phyloP scores from a whole-genome alignment of 2,797 vertebrate species.

The Erpetoichthys calabaricus region DNA sequence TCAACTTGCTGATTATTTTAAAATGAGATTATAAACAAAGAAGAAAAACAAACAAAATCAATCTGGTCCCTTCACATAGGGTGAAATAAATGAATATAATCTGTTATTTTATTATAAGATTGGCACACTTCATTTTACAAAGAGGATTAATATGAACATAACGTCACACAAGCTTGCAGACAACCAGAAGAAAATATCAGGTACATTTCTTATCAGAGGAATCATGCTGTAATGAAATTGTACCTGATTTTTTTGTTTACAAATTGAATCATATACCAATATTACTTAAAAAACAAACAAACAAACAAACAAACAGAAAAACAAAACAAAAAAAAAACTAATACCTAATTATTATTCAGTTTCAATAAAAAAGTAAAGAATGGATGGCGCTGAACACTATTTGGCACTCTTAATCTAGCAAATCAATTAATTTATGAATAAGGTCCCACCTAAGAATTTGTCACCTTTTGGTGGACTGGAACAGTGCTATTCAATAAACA shows the following conservation, averaged over 20 bases:
- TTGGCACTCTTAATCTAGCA: slow-evolving; percentile 78
- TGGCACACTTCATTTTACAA: slow-evolving; percentile 83
- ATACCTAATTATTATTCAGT: slow-evolving; percentile 83
- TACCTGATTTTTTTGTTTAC: slow-evolving; percentile 56
- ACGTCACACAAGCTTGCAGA: slow-evolving; percentile 97
- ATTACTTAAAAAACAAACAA: slow-evolving; percentile 34
- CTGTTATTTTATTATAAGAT: slow-evolving; percentile 77
- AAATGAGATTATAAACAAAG: slow-evolving; percentile 98
- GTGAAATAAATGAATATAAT: slow-evolving; percentile 85
- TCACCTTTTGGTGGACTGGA: slow-evolving; percentile 53
- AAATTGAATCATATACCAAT: slow-evolving; percentile 83
- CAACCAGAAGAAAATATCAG: slow-evolving; percentile 90
- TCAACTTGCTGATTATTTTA: slow-evolving; percentile 92
- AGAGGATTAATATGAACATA: slow-evolving; percentile 94
- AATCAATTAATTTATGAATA: slow-evolving; percentile 54
- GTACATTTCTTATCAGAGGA: slow-evolving; percentile 91
- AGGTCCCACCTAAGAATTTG: slow-evolving; percentile 47
- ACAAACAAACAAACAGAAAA: too few relatives aligned
- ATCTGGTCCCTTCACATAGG: slow-evolving; percentile 74
- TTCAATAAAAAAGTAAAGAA: slow-evolving; percentile 85
- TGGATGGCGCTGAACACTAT: slow-evolving; percentile 87
- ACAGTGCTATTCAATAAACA: slow-evolving; percentile 98
- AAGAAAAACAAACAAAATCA: slow-evolving; percentile 55
- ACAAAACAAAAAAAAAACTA: slow-evolving; percentile 61
- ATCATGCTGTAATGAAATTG: slow-evolving; percentile 89